Evolutionary conservation across 2,797 vertebrate species (phyloP), one percentile per base, ranked within the genome.

Genomic region (Lutjanus argentimaculatus): DNA sequence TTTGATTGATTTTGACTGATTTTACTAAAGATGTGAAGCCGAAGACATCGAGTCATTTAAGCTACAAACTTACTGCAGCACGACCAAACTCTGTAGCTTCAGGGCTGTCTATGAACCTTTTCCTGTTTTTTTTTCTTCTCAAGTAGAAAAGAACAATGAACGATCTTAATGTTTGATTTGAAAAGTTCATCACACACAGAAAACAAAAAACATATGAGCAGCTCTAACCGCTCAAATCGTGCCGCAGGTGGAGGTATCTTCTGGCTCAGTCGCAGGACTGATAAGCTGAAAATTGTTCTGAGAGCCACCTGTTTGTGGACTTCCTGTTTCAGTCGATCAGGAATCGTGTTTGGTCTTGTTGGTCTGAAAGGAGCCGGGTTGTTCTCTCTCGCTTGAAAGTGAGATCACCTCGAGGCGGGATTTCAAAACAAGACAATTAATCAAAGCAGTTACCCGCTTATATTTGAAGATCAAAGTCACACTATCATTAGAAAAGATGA

Each of bases 291-390:
- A 30, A 8, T 58, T 85, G 36, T 82, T 80, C 72, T 70, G 49
- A 77, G 79, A 76, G 82, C 67, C 88, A 89, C 79, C 81, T 61
- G 83, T 78, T 86, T 74, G 59, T 49, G 49, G 88, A 79, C 83
- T 80, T 89, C 68, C 77, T 81, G 68, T 82, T 92, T 77, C 52
- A 48, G 72, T 53, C 69, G 62, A 80, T 61, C 75, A 85, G 70
- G 80, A 83, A 72, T 82, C 83, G 62, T 89, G 87, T 90, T 91
- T 85, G 84, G 83, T 84, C 85, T 84, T 79, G 85, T 82, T 66
- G 49, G 73, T 75, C 25, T 79, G 79, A 84, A 82, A 73, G 52
- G 15, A 61, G 63, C 40, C 19, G 19, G 49, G 58, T 75, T 1
- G 87, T 75, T 70, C 68, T 77, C 40, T 77, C n/a, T 65, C 21